phyloP scores from a whole-genome alignment of 1,140 invertebrate species.

The Dinothrombium tinctorium region DNA sequence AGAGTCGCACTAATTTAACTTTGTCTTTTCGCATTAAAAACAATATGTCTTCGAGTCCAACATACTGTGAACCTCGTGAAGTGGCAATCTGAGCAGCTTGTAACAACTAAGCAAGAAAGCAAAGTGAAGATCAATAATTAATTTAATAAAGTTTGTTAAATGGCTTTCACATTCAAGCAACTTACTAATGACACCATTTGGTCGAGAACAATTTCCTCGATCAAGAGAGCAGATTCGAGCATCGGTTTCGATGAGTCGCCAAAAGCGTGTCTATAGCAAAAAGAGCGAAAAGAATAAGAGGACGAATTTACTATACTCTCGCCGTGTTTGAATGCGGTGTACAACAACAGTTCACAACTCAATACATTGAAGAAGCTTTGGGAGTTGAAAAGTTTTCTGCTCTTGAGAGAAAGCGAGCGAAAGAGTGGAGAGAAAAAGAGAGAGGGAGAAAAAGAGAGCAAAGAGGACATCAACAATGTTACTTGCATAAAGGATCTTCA shows the following conservation, averaged over 20 bases:
- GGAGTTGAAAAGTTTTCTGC: no score
- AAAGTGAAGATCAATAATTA: background rate
- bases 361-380: no score
- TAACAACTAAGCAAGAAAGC: slow-evolving; percentile 20
- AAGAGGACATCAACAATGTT: no score
- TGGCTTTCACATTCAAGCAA: background rate
- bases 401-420: no score
- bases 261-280: no score
- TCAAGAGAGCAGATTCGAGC: slow-evolving; percentile 5
- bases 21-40: slow-evolving; percentile 39
- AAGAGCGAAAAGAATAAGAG: no score
- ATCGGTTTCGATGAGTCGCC: slow-evolving; percentile 5
- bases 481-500: no score
- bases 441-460: no score
- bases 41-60: slow-evolving; percentile 33
- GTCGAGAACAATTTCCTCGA: slow-evolving; percentile 8
- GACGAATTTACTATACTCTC: no score
- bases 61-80: slow-evolving; percentile 23
- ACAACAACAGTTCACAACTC: no score
- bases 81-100: slow-evolving; percentile 29
- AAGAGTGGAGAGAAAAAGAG: no score
- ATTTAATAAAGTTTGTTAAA: background rate
- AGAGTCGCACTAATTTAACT: slow-evolving; percentile 28
- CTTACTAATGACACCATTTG: slow-evolving; percentile 4
- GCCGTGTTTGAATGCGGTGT: no score